Base-by-base conservation (phyloP, 1,140 invertebrate species). In the Leptoteleia sp. region DNA sequence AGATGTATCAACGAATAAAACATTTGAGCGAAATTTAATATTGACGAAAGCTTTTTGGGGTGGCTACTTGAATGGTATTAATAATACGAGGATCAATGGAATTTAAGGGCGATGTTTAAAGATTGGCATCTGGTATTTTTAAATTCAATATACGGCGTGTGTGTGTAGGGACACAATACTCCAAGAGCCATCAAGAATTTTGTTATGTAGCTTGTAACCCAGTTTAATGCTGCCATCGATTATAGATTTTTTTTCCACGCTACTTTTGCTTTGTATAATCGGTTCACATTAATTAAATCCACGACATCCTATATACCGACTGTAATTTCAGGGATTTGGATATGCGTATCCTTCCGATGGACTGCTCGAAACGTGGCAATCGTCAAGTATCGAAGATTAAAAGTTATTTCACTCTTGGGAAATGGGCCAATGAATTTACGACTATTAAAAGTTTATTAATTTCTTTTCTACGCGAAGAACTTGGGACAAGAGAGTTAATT, bases 261-360 rank as follows among this genome's bases (percentile, higher is more conserved):
- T 17, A 29, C 22, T 15, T 43, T 29, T 15, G 12, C 31, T 15
- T 22, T 29, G 54, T 43, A 17, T 43, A 57, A 57, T 57, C 25
- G 12, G 27, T 31, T 40, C 50, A 29, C 7, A 42, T 29, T 57
- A 57, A 57, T 57, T 57, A 43, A 57, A 57, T 31, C 25, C 19
- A 27, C 13, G 12, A 27, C 40, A 12, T 27, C 15, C 40, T 35
- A 27, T 43, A 19, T 29, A 38, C 37, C 16, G 22, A 6, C 13
- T 38, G 7, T 37, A 57, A 57, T 42, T 57, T 31, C 37, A 42
- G 38, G 33, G 48, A 52, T 52, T 50, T 17, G 33, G 33, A 1
- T 7, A 17, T 4, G 12, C 45, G 12, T 9, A 19, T 33, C 33
- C 27, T 31, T 9, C 7, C 11, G 12, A 47, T 29, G 12, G 6